Evolutionary conservation across 1,140 invertebrate genomes (phyloP).

Genomic region (Musca domestica): DNA sequence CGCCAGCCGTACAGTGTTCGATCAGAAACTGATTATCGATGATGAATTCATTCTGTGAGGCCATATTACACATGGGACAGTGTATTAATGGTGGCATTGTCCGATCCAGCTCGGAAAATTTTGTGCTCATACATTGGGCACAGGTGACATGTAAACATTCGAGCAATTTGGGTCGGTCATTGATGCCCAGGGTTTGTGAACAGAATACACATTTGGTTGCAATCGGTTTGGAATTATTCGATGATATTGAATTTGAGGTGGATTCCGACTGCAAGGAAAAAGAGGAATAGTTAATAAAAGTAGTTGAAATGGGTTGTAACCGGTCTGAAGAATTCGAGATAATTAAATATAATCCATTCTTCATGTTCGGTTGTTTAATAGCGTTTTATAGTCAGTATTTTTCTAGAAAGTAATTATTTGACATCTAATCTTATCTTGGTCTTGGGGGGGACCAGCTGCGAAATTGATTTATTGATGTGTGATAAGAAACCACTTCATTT

Average conservation of each 20-base stretch:
- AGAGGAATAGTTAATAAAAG: neutral
- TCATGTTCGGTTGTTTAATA: too few species aligned
- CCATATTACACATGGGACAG: constrained; percentile 65
- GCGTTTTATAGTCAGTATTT: neutral
- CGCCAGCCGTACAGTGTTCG: constrained; percentile 57
- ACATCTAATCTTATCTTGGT: neutral
- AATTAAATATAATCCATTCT: too few species aligned
- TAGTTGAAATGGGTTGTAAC: neutral
- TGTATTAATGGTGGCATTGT: constrained; percentile 53
- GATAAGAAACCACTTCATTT: neutral
- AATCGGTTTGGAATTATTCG: constrained; percentile 55
- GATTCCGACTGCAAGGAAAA: constrained; percentile 44
- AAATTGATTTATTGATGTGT: too few species aligned
- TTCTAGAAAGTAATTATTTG: neutral
- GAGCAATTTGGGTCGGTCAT: constrained; percentile 72
- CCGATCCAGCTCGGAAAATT: constrained; percentile 63
- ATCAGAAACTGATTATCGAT: constrained; percentile 76
- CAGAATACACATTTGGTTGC: constrained; percentile 65
- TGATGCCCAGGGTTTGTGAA: constrained; percentile 60
- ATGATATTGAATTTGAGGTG: constrained; percentile 48
- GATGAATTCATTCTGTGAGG: constrained; percentile 62
- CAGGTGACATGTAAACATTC: constrained; percentile 86
- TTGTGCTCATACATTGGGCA: constrained; percentile 69
- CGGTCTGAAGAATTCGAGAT: too few species aligned
- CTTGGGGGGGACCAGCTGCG: neutral